phyloP scores from a whole-genome alignment of 2,113 vertebrate species.

The Chroicocephalus ridibundus region DNA sequence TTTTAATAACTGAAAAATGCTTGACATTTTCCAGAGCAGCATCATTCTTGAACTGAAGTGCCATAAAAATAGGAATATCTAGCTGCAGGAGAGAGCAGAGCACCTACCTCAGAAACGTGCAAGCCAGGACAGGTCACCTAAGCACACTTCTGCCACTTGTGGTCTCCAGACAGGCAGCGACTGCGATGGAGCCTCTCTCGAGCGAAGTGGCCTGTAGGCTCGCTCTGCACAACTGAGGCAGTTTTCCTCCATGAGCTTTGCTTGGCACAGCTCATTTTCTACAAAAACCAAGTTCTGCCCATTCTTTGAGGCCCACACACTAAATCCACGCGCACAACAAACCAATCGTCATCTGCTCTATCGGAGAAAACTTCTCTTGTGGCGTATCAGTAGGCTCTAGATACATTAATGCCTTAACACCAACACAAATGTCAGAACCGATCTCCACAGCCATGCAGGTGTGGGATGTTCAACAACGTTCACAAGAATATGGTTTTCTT shows the following conservation, averaged over 20 bases:
- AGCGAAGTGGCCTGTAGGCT: accelerated
- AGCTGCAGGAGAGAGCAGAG: neutral
- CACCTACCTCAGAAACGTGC: neutral
- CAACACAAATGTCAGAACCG: accelerated
- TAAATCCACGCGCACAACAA: neutral
- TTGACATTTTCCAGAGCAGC: neutral
- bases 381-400: neutral
- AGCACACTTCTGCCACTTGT: neutral
- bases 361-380: neutral
- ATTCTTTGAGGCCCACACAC: neutral
- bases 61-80: neutral
- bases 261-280: neutral
- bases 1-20: neutral
- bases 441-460: neutral
- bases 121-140: neutral
- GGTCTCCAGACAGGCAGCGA: neutral
- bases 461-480: neutral
- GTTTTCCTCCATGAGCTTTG: neutral
- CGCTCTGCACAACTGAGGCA: no score
- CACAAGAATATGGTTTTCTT: neutral
- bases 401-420: neutral
- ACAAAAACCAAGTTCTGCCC: no score
- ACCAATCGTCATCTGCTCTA: neutral
- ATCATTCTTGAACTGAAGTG: neutral
- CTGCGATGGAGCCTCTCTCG: neutral